phyloP scores from a whole-genome alignment of 2,113 vertebrate genomes.

The Dinomys branickii region DNA sequence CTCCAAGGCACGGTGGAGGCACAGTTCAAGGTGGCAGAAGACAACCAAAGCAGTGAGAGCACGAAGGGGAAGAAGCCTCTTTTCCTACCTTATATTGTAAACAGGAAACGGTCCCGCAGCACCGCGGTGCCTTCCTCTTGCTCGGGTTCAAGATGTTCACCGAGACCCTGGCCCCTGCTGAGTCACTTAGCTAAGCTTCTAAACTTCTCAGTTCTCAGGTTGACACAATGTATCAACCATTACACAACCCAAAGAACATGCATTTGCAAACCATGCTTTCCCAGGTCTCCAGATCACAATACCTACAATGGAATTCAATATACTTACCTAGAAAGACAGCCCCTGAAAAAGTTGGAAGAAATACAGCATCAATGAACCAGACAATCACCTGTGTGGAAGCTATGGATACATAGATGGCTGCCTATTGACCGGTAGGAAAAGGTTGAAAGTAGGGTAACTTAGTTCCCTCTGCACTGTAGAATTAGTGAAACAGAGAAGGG shows the following conservation, averaged over 20 bases:
- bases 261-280: background rate
- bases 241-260: background rate
- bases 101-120: no score
- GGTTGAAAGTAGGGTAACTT: background rate
- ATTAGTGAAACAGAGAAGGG: background rate
- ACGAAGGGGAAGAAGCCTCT: no score
- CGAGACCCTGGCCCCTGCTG: no score
- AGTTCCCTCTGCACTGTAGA: background rate
- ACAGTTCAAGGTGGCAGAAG: no score
- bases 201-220: no score
- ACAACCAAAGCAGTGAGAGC: no score
- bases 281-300: background rate
- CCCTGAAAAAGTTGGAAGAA: background rate
- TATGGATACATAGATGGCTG: background rate
- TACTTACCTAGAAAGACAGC: background rate
- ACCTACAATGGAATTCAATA: background rate
- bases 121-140: no score
- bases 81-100: no score
- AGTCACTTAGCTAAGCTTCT: no score
- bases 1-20: no score
- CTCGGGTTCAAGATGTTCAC: no score
- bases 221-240: no score
- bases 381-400: background rate
- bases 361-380: background rate
- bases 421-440: background rate